Percentiles rank a stretch among this genome's conserved stretches.
phyloP scores from a whole-genome alignment of 2,888 invertebrate genomes.

The Blomia tropicalis region DNA sequence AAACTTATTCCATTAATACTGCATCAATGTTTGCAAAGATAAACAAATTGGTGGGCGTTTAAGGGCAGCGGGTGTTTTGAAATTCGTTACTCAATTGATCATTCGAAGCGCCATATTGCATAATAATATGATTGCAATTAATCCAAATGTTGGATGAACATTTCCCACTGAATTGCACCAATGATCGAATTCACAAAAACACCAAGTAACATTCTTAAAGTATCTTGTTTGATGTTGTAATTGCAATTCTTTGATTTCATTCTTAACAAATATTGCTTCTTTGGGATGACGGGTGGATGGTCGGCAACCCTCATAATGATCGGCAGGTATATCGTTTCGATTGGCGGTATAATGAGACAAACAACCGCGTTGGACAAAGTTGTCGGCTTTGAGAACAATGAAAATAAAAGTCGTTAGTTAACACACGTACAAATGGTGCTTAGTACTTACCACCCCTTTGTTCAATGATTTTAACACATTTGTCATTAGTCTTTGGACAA shows the following conservation, averaged over 20 bases:
- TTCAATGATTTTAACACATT: constrained; percentile 75
- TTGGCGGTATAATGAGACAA: constrained; percentile 58
- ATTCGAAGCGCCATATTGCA: too few species aligned
- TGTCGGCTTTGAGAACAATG: constrained; percentile 45
- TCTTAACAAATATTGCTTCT: constrained; percentile 70
- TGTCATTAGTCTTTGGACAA: constrained; percentile 66
- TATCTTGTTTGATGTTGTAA: constrained; percentile 54
- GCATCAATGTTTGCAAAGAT: too few species aligned
- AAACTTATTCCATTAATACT: too few species aligned
- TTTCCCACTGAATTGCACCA: constrained; percentile 55
- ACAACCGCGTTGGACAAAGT: constrained; percentile 66
- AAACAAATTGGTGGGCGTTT: too few species aligned
- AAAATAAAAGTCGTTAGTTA: background rate
- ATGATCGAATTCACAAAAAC: constrained; percentile 78
- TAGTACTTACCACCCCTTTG: constrained; percentile 61
- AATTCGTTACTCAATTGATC: too few species aligned
- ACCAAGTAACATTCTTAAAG: constrained; percentile 65
- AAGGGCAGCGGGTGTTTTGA: too few species aligned
- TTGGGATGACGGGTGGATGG: constrained; percentile 59
- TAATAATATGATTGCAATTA: too few species aligned
- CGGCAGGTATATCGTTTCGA: constrained; percentile 72
- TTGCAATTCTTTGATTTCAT: constrained; percentile 65
- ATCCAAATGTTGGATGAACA: too few species aligned
- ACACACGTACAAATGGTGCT: background rate
- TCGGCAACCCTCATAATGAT: constrained; percentile 76